These are phyloP conservation scores for Falco naumanni DNA, from an alignment of 2,797 vertebrate genomes.

Conservation along the genomic window DNA sequence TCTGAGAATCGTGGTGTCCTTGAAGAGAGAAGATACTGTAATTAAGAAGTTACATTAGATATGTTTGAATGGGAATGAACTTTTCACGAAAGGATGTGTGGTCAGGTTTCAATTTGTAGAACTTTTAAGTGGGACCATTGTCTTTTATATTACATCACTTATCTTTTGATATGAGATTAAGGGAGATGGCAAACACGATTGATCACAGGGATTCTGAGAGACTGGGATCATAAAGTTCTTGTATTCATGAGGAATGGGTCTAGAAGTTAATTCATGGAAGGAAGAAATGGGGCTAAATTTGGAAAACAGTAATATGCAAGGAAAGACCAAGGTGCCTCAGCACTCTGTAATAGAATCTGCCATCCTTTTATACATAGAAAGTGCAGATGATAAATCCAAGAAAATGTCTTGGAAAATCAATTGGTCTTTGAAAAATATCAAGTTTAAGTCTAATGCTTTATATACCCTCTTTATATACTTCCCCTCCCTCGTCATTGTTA, in stretches of 20 bases:
- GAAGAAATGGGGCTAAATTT: neutral
- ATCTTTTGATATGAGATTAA: neutral
- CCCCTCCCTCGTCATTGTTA: neutral
- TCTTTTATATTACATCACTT: neutral
- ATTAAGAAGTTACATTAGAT: neutral
- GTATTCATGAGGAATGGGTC: neutral
- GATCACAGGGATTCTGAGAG: neutral
- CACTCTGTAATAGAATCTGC: neutral
- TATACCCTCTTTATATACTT: neutral
- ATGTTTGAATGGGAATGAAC: neutral
- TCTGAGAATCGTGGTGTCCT: neutral
- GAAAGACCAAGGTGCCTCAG: neutral
- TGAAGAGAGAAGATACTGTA: neutral
- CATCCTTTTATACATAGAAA: neutral
- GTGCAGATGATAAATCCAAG: neutral
- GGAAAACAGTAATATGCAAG: neutral
- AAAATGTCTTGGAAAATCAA: neutral
- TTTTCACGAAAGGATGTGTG: neutral
- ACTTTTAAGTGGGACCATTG: neutral
- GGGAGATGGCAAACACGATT: neutral
- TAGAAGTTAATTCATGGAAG: neutral
- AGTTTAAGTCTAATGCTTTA: neutral
- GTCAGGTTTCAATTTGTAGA: neutral
- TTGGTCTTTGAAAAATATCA: neutral
- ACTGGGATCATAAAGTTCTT: neutral